Evolutionary conservation across 1,140 invertebrate genomes (phyloP), one percentile per base, ranked within the genome.

Genomic region (Cheumatopsyche charites): DNA sequence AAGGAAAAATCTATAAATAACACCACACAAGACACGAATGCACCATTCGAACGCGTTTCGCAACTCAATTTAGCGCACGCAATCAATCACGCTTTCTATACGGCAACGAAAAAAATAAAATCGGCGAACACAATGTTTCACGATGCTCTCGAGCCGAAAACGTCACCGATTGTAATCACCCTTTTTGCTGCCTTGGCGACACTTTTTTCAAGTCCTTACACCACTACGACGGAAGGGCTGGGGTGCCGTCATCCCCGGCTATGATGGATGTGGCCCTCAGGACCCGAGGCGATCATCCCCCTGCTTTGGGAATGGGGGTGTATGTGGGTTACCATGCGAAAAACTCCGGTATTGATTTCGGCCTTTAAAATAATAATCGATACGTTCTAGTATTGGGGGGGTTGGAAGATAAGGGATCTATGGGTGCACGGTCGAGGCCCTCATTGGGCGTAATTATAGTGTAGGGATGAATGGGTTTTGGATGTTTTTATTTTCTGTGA

Each of bases 251-350:
- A 36, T 25, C 65, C 45, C 52, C 52, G 12, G 6, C 15, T 67
- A 70, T 75, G 73, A 75, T 75, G 67, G 58, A 75, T 75, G 67
- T 72, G 12, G 49, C 73, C 73, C 73, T 43, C 26, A 61, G 70
- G 70, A 55, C 36, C 45, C 47, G 21, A 62, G 55, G 45, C n/a
- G 43, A 70, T 66, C 65, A 69, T 68, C 43, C 23, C 29, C 21
- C 25, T 19, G 55, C 17, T 23, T 29, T 23, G 23, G 12, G 26
- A 55, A 12, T 12, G 13, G 26, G 67, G 67, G 72, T 61, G 12
- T 70, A 75, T 75, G 65, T 75, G 70, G 73, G 73, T 75, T 75
- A 75, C 23, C 55, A 66, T 69, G 70, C 47, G 62, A 66, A 66
- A 66, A 62, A 36, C 29, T 26, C 1, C 12, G 6, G 61, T 74